These are phyloP conservation scores for Amphipyra berbera DNA, from an alignment of 2,888 invertebrate genomes.

Conservation along the genomic window DNA sequence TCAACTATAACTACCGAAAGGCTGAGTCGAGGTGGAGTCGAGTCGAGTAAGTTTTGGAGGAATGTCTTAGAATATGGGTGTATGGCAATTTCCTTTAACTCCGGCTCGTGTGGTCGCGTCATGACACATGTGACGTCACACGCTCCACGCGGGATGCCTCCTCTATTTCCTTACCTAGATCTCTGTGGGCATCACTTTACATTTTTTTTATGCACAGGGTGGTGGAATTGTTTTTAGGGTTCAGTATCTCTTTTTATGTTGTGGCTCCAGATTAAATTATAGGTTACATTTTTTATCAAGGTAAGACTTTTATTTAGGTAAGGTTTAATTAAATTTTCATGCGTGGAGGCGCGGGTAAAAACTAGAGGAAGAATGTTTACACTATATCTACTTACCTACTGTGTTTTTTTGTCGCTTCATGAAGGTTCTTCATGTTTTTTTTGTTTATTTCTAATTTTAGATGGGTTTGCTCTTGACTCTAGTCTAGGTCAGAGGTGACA, in stretches of 20 bases:
- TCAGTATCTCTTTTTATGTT: not conserved
- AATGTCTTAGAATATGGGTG: no score
- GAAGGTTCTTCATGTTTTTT: no score
- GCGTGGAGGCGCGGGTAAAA: not conserved
- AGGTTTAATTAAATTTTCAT: constrained; percentile 1
- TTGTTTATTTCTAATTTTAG: no score
- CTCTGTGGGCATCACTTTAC: not conserved
- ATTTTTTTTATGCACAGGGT: not conserved
- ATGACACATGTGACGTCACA: not conserved
- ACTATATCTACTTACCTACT: no score
- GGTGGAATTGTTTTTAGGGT: not conserved
- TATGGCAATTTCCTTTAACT: no score
- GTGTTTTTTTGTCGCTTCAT: no score
- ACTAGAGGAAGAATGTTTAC: not conserved
- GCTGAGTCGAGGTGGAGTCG: no score
- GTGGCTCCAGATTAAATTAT: constrained; percentile 13
- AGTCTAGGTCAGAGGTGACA: no score
- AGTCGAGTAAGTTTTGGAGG: no score
- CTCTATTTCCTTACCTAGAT: not conserved
- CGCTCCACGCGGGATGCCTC: not conserved
- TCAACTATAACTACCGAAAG: no score
- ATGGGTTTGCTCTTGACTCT: no score
- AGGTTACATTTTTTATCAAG: constrained; percentile 15
- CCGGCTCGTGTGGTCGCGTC: not conserved
- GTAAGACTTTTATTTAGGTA: not conserved